Evolutionary conservation across 2,888 invertebrate species (phyloP), one percentile per base, ranked within the genome.

Genomic region (Drosophila engyochracea): DNA sequence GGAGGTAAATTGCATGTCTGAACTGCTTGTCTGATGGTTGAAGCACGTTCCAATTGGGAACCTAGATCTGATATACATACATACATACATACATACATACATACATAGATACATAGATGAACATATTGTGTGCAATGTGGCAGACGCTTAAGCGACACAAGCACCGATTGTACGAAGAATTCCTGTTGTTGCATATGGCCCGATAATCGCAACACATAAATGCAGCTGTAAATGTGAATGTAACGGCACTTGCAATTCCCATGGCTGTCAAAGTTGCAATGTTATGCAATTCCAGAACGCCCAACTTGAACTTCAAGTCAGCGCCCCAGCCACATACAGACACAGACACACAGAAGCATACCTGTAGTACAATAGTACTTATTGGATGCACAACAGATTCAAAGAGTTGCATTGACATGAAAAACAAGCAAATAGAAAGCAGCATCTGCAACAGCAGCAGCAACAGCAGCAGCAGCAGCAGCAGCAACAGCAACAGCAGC

Each of bases 331-430:
- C 19, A 12, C 28, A 51, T 6, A 49, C 16, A 22, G 12, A 22
- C 41, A 44, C 19, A 22, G 14, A 22, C 44, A 44, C n/a, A 12
- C n/a, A 57, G 3, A 30, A 10, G 30, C 14, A 41, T 16, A 31
- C n/a, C 19, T 31, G n/a, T 57, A 30, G 3, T 19, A 31, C 30
- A 58, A 12, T 16, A 30, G 5, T 16, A 22, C 41, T 44, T 28
- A 41, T 58, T 58, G 41, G 22, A 58, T 58, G 58, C 31, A 41
- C 58, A 58, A 58, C 31, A 44, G 58, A 58, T 58, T 41, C 58
- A 44, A 30, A 44, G 31, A 44, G 58, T 41, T 57, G 39, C 57
- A 57, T 30, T 41, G 30, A 41, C 57, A 57, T 22, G 39, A 58
- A 44, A 44, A 58, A 58, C 41, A 41, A 44, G 31, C 16, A 22